Evolutionary conservation across 2,797 vertebrate genomes (phyloP).

Genomic region (Heterohyrax brucei): DNA sequence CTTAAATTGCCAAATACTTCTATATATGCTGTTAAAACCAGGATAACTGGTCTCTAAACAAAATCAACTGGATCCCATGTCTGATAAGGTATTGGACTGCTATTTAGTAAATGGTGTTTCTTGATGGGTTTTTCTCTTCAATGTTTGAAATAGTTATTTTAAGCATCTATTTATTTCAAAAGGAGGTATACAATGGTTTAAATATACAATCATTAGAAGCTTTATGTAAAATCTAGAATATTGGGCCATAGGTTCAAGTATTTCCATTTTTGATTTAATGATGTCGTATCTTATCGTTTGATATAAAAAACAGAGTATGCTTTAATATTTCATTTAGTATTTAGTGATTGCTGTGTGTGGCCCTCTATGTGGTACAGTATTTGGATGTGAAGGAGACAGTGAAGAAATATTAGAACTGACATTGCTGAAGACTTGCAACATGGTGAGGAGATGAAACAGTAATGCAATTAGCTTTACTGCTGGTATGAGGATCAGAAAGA

Average conservation of each 20-base stretch:
- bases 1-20: slow-evolving; percentile 21
- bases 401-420: slow-evolving; percentile 8
- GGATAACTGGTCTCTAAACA: slow-evolving; percentile 30
- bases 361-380: background rate
- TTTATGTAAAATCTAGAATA: background rate
- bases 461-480: background rate
- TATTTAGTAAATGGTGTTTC: background rate
- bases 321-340: slow-evolving; percentile 16
- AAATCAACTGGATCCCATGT: background rate
- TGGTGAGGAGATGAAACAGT: background rate
- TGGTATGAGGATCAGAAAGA: slow-evolving; percentile 10
- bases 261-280: slow-evolving; percentile 66
- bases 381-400: background rate
- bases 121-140: slow-evolving; percentile 44
- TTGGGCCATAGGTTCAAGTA: background rate
- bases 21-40: background rate
- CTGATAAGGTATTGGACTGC: background rate
- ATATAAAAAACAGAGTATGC: slow-evolving; percentile 9
- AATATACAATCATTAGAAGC: slow-evolving; percentile 38
- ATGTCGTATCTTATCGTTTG: background rate
- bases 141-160: slow-evolving; percentile 28
- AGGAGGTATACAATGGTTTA: slow-evolving; percentile 15
- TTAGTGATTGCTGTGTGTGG: background rate
- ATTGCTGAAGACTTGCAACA: background rate
- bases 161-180: slow-evolving; percentile 46